A percentile compares a stretch with the other conserved stretches of the same genome.
Conservation (phyloP, 1,140 invertebrate species). For the Scaptomyza montana region DNA sequence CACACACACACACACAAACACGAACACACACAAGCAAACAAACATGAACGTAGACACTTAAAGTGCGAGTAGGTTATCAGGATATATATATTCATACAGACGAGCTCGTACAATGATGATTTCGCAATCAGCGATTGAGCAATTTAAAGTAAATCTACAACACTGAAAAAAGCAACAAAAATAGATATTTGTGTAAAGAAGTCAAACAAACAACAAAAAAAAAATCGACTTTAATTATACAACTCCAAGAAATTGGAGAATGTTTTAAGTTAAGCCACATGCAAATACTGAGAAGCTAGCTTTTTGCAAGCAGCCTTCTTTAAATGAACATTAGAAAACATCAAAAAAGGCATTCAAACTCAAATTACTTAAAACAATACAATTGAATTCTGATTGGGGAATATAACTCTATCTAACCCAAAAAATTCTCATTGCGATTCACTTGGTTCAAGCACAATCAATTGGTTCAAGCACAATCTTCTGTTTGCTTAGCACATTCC, state of each 20-base stretch:
- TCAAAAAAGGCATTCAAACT: too few relatives aligned
- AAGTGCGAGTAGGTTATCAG: conserved; percentile 30
- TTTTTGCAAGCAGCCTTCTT: too few relatives aligned
- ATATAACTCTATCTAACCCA: background rate
- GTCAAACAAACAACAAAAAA: too few relatives aligned
- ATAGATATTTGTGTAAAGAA: too few relatives aligned
- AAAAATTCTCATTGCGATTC: background rate
- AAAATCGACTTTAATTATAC: too few relatives aligned
- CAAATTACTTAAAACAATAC: too few relatives aligned
- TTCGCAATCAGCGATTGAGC: conserved; percentile 36
- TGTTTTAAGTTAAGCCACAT: too few relatives aligned
- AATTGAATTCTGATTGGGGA: background rate
- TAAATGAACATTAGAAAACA: too few relatives aligned
- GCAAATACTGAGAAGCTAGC: too few relatives aligned
- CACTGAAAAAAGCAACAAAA: conserved; percentile 18
- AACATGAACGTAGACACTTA: background rate
- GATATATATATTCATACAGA: conserved; percentile 44
- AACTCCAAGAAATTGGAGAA: too few relatives aligned
- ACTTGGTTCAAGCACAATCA: background rate
- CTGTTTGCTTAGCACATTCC: background rate
- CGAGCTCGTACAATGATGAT: conserved; percentile 25
- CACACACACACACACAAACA: conserved; percentile 5
- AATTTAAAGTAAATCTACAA: conserved; percentile 24
- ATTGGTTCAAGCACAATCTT: background rate
- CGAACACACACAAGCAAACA: background rate